Evolutionary conservation across 2,797 vertebrate genomes (phyloP).

Genomic region (Nannoperca obscura): DNA sequence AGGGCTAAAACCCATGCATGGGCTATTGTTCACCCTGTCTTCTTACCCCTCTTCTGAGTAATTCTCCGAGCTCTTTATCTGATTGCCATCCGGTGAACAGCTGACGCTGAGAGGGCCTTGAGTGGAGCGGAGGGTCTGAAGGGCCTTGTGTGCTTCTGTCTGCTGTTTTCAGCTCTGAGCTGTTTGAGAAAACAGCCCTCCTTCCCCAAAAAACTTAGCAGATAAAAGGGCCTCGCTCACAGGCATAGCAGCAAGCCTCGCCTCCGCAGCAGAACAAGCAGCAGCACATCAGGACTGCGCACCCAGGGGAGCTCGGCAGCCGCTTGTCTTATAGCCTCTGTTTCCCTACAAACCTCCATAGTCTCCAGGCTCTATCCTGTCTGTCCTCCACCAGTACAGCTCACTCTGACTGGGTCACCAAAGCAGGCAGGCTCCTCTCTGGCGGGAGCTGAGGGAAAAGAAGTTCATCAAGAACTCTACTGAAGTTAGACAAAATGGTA

Average conservation of each 20-base stretch:
- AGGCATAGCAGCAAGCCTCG: slow-evolving; percentile 74
- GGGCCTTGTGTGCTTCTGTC: slow-evolving; percentile 88
- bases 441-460: slow-evolving; percentile 74
- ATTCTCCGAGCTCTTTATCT: slow-evolving; percentile 89
- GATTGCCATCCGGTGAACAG: slow-evolving; percentile 90
- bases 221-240: slow-evolving; percentile 87
- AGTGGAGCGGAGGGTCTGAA: slow-evolving; percentile 85
- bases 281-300: slow-evolving; percentile 74
- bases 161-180: slow-evolving; percentile 88
- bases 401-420: slow-evolving; percentile 73
- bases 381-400: slow-evolving; percentile 74
- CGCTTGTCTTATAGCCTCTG: slow-evolving; percentile 70
- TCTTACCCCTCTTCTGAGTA: slow-evolving; percentile 78
- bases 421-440: slow-evolving; percentile 68
- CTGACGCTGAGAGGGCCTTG: slow-evolving; percentile 88
- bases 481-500: slow-evolving; percentile 81
- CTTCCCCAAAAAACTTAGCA: slow-evolving; percentile 83
- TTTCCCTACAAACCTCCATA: slow-evolving; percentile 69
- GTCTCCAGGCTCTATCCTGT: slow-evolving; percentile 74
- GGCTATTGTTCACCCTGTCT: slow-evolving; percentile 83
- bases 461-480: slow-evolving; percentile 71
- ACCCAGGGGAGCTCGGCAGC: slow-evolving; percentile 75
- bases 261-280: slow-evolving; percentile 70
- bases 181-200: slow-evolving; percentile 84
- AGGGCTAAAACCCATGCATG: slow-evolving; percentile 80